These are phyloP conservation scores for Glyphotaelius pellucidus DNA, from an alignment of 2,888 invertebrate species.

Conservation along the genomic window DNA sequence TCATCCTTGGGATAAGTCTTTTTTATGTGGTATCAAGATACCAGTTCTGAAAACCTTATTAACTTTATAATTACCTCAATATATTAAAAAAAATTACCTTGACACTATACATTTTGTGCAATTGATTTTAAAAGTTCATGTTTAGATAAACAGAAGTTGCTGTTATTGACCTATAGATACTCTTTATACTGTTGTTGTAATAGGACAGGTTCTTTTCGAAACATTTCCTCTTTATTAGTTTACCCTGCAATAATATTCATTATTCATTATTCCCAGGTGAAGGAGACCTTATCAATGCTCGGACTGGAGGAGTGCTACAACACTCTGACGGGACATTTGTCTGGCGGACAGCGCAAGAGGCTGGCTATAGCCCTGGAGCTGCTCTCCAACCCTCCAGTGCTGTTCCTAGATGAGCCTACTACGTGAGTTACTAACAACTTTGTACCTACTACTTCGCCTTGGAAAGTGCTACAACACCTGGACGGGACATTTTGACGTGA, in stretches of 20 bases:
- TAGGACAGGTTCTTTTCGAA: neutral
- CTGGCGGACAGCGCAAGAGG: constrained; percentile 91
- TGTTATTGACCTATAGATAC: neutral
- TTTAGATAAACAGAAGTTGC: neutral
- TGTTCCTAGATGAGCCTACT: constrained; percentile 93
- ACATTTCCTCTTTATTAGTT: neutral
- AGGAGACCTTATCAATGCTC: constrained; percentile 84
- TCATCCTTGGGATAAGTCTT: too few species aligned
- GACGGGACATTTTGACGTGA: too few species aligned
- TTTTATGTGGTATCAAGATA: too few species aligned
- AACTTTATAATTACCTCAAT: too few species aligned
- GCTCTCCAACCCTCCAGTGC: constrained; percentile 90
- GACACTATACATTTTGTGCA: too few species aligned
- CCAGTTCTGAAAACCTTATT: too few species aligned
- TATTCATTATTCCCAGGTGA: constrained; percentile 76
- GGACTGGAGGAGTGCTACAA: constrained; percentile 83
- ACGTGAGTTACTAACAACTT: constrained; percentile 77
- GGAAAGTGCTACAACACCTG: too few species aligned
- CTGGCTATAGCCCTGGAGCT: constrained; percentile 90
- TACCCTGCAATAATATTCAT: neutral
- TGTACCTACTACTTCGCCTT: too few species aligned
- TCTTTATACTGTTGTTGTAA: neutral
- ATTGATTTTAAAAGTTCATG: too few species aligned
- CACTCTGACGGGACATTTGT: constrained; percentile 84
- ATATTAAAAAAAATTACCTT: too few species aligned